A percentile compares a stretch with the other conserved stretches of the same genome.
Evolutionary conservation across 2,113 vertebrate species (phyloP).

Genomic region (Barnardius zonarius): DNA sequence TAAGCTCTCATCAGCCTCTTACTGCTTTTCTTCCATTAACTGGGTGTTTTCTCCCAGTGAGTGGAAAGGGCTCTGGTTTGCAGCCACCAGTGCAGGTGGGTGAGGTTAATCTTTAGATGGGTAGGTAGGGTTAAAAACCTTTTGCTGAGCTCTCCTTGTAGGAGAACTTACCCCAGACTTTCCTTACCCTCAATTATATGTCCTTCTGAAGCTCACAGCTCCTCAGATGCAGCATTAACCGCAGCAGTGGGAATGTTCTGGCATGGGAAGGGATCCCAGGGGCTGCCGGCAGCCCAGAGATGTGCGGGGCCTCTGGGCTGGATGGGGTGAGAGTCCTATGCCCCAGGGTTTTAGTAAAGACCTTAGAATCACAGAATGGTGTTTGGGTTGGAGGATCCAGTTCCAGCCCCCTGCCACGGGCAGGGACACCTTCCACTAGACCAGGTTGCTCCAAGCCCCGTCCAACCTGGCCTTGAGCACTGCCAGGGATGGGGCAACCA

Average conservation of each 20-base stretch:
- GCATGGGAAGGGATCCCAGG: background rate
- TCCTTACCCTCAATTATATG: fast-evolving
- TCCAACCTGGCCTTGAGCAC: background rate
- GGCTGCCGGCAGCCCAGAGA: background rate
- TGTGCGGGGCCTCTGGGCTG: background rate
- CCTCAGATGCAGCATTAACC: background rate
- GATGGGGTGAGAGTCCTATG: background rate
- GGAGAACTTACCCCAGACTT: background rate
- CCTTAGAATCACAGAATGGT: background rate
- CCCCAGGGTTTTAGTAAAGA: background rate
- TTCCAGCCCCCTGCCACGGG: background rate
- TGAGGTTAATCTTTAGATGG: background rate
- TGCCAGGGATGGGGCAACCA: background rate
- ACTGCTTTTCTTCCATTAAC: background rate
- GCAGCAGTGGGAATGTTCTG: background rate
- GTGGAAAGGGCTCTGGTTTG: background rate
- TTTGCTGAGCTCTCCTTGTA: background rate
- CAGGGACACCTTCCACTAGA: background rate
- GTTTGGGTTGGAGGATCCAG: background rate
- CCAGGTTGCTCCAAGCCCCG: fast-evolving
- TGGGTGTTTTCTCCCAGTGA: background rate
- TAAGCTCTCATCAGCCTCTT: background rate
- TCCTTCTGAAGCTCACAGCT: background rate
- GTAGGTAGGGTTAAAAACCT: background rate
- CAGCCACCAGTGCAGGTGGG: background rate